Conservation (phyloP, 2,113 vertebrate genomes). For the Odobenus rosmarus region DNA sequence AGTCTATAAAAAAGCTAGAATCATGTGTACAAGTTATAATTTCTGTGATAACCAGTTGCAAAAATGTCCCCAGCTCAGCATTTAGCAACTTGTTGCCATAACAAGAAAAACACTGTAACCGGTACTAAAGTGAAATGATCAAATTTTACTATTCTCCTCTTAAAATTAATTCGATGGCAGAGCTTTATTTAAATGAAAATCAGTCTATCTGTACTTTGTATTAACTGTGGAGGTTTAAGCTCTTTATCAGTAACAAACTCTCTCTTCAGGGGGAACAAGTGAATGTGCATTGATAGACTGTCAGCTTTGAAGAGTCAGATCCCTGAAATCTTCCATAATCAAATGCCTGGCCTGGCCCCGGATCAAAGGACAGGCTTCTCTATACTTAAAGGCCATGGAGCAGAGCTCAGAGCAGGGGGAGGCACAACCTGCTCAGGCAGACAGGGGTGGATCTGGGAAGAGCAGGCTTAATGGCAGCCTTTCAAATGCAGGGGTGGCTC, state of each 20-base stretch:
- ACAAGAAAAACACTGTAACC: constrained; percentile 40
- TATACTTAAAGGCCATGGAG: constrained; percentile 46
- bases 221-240: background rate
- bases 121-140: constrained; percentile 16
- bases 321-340: constrained; percentile 62
- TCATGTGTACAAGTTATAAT: constrained; percentile 71
- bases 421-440: background rate
- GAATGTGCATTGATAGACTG: constrained; percentile 53
- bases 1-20: constrained; percentile 70
- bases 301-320: constrained; percentile 60
- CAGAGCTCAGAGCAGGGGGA: background rate
- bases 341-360: constrained; percentile 50
- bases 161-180: constrained; percentile 58
- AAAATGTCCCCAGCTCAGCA: constrained; percentile 62
- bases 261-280: background rate
- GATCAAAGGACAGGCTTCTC: constrained; percentile 74
- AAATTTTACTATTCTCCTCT: constrained; percentile 41
- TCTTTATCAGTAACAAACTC: constrained; percentile 6
- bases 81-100: constrained; percentile 59
- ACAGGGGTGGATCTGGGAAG: background rate
- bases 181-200: constrained; percentile 55
- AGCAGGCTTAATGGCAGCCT: constrained; percentile 50
- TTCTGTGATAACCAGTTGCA: constrained; percentile 74
- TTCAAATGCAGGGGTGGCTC: constrained; percentile 64
- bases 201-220: background rate